phyloP scores from a whole-genome alignment of 2,113 vertebrate species.

The Rousettus leschenaultii region DNA sequence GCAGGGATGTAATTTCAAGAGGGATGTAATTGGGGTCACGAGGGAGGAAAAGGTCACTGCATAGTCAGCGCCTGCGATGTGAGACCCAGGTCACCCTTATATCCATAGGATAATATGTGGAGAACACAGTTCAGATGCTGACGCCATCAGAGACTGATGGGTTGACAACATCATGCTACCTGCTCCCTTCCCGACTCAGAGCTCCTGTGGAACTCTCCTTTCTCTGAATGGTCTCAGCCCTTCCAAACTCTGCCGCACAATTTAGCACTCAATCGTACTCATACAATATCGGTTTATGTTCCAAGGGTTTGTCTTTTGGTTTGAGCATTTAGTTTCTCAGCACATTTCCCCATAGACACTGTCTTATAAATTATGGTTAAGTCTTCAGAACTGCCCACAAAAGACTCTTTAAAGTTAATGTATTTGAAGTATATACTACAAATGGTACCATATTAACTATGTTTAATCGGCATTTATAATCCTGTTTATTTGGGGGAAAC shows the following conservation, averaged over 20 bases:
- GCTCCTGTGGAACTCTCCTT: not conserved
- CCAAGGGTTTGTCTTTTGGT: conserved; percentile 2
- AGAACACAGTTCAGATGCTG: not conserved
- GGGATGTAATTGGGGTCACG: not conserved
- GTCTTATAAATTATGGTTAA: conserved; percentile 47
- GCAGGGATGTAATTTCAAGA: not conserved
- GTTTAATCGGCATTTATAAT: conserved; percentile 26
- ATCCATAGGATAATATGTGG: not conserved
- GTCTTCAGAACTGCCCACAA: conserved; percentile 55
- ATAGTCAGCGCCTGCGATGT: not conserved
- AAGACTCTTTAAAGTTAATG: conserved; percentile 59
- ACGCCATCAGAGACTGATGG: not conserved
- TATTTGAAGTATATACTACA: conserved; percentile 53
- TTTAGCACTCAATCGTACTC: not conserved
- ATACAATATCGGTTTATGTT: not conserved
- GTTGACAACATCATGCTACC: not conserved
- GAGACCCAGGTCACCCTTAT: not conserved
- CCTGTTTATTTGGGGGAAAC: not conserved
- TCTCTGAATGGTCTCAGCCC: not conserved
- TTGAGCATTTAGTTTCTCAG: conserved; percentile 18
- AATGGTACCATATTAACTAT: conserved; percentile 26
- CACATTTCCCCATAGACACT: conserved; percentile 34
- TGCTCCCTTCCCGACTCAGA: not conserved
- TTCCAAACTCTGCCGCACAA: not conserved
- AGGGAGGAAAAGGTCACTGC: not conserved